Conservation (phyloP, 2,797 vertebrate species). For the Pogoniulus pusillus region DNA sequence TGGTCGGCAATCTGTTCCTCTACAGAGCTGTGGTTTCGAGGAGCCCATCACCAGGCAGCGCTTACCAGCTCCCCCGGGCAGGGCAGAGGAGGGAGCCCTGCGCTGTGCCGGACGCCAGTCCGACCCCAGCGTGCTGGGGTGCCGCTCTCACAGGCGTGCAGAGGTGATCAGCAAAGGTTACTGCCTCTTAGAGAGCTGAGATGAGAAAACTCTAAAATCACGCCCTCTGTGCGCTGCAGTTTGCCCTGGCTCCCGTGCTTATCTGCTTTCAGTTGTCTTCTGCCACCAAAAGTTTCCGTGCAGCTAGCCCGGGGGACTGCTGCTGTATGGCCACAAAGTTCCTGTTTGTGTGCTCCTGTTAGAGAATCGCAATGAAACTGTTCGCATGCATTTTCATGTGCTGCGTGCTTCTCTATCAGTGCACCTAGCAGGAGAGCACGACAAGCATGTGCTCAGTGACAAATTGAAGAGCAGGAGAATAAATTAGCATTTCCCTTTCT, state of each 20-base stretch:
- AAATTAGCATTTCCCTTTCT: background rate
- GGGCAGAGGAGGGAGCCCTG: background rate
- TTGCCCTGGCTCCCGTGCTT: background rate
- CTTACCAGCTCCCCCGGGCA: fast-evolving
- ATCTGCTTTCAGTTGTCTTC: background rate
- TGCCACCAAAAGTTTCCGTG: background rate
- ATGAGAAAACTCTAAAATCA: background rate
- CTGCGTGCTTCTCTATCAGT: background rate
- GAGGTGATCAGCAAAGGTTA: background rate
- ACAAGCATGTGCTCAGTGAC: background rate
- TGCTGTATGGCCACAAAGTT: background rate
- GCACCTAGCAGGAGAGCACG: background rate
- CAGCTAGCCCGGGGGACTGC: background rate
- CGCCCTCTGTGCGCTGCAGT: fast-evolving
- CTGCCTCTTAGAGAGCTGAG: background rate
- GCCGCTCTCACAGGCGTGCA: background rate
- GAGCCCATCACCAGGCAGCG: fast-evolving
- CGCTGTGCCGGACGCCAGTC: fast-evolving
- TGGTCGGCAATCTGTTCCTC: constrained; percentile 36
- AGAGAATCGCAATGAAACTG: background rate
- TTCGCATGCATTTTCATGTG: background rate
- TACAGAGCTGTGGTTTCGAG: background rate
- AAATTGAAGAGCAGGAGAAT: background rate
- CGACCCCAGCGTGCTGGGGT: background rate
- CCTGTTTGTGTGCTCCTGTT: background rate